Evolutionary conservation across 2,113 vertebrate genomes (phyloP).

Genomic region (Oryctolagus cuniculus): mOryCun1.1 NC_091453.1:15958001-15958500

Average conservation of each 20-base stretch:
- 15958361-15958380: constrained; percentile 79
- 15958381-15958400: constrained; percentile 86
- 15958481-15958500: constrained; percentile 85
- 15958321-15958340: constrained; percentile 83
- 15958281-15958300: constrained; percentile 65
- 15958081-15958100: background rate
- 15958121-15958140: background rate
- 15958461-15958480: constrained; percentile 85
- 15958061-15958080: background rate
- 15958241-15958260: constrained; percentile 78
- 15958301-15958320: constrained; percentile 82
- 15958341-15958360: constrained; percentile 88
- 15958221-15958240: constrained; percentile 77
- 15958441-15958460: constrained; percentile 77
- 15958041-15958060: background rate
- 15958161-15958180: constrained; percentile 67
- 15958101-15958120: constrained; percentile 27
- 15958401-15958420: constrained; percentile 82
- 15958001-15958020: background rate
- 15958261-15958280: constrained; percentile 80
- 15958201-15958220: constrained; percentile 72
- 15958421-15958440: constrained; percentile 87
- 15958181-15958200: constrained; percentile 78
- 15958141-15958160: constrained; percentile 71
- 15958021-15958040: background rate